A percentile compares a stretch with the other conserved stretches of the same genome.
Evolutionary conservation across 2,113 vertebrate species (phyloP).

Genomic region (Nematolebias whitei): DNA sequence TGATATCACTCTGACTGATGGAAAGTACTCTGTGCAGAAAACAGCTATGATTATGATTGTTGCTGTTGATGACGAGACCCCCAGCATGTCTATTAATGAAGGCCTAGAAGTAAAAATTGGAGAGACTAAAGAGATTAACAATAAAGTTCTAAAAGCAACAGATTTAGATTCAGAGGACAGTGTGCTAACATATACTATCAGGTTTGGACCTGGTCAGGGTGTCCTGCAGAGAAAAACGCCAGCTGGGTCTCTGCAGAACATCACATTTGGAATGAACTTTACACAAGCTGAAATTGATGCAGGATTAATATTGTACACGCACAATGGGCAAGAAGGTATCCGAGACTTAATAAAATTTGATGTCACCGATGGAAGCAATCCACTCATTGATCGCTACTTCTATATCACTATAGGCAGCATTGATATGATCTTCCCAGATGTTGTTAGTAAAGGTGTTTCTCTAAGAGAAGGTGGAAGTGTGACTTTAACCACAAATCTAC

Average conservation of each 20-base stretch:
- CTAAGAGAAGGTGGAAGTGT: slow-evolving; percentile 92
- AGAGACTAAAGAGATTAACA: slow-evolving; percentile 85
- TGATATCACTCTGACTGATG: slow-evolving; percentile 87
- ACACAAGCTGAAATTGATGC: slow-evolving; percentile 91
- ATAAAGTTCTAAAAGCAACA: slow-evolving; percentile 88
- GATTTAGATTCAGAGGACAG: slow-evolving; percentile 94
- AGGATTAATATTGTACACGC: slow-evolving; percentile 84
- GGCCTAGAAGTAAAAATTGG: slow-evolving; percentile 91
- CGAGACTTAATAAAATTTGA: slow-evolving; percentile 94
- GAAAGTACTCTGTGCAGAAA: slow-evolving; percentile 83
- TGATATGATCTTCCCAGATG: slow-evolving; percentile 92
- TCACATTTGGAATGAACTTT: slow-evolving; percentile 92
- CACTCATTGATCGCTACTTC: slow-evolving; percentile 93
- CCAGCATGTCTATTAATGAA: slow-evolving; percentile 90
- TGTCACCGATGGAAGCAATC: slow-evolving; percentile 90
- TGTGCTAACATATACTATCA: slow-evolving; percentile 83
- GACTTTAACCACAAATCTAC: slow-evolving; percentile 91
- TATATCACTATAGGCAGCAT: slow-evolving; percentile 88
- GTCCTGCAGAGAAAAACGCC: slow-evolving; percentile 81
- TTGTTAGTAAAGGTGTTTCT: slow-evolving; percentile 94
- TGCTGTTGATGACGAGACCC: slow-evolving; percentile 92
- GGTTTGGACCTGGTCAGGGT: slow-evolving; percentile 87
- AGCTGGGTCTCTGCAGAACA: slow-evolving; percentile 82
- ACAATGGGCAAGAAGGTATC: slow-evolving; percentile 88
- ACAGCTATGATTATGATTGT: slow-evolving; percentile 84